Conservation (phyloP, 2,113 vertebrate species). For the Hyaena hyaena region DNA sequence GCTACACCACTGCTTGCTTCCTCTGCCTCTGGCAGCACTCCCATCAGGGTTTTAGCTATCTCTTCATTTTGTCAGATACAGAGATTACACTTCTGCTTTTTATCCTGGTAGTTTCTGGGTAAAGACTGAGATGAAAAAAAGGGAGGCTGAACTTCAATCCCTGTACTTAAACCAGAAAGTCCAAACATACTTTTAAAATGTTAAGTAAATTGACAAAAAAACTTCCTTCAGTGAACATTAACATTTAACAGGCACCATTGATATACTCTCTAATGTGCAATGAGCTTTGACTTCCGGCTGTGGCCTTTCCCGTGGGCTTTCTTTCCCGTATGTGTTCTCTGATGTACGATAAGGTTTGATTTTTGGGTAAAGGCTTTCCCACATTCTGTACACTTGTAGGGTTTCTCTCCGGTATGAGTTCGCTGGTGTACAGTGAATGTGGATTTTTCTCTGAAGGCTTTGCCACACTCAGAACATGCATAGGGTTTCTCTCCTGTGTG, state of each 20-base stretch:
- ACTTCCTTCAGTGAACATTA: constrained; percentile 11
- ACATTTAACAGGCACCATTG: not conserved
- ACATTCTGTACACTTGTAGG: constrained; percentile 81
- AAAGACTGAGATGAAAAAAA: constrained; percentile 35
- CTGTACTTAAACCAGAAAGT: constrained; percentile 51
- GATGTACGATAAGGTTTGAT: constrained; percentile 82
- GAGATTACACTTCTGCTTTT: constrained; percentile 38
- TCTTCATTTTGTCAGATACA: constrained; percentile 45
- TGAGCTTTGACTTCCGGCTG: constrained; percentile 61
- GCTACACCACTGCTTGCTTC: not conserved
- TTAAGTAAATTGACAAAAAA: constrained; percentile 13
- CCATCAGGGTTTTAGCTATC: not conserved
- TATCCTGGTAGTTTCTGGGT: constrained; percentile 23
- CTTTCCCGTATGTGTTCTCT: constrained; percentile 81
- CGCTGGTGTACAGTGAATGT: constrained; percentile 83
- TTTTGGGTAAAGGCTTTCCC: constrained; percentile 83
- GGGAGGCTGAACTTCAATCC: constrained; percentile 34
- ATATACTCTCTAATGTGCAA: constrained; percentile 43
- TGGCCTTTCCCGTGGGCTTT: constrained; percentile 62
- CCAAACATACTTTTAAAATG: constrained; percentile 50
- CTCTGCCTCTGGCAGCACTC: not conserved
- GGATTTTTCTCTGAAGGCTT: constrained; percentile 81
- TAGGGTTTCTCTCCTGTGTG: constrained; percentile 85
- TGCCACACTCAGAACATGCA: constrained; percentile 79
- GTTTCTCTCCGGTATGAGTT: constrained; percentile 83